Conservation (phyloP, 1,140 invertebrate genomes). For the Cotesia vestalis region DNA sequence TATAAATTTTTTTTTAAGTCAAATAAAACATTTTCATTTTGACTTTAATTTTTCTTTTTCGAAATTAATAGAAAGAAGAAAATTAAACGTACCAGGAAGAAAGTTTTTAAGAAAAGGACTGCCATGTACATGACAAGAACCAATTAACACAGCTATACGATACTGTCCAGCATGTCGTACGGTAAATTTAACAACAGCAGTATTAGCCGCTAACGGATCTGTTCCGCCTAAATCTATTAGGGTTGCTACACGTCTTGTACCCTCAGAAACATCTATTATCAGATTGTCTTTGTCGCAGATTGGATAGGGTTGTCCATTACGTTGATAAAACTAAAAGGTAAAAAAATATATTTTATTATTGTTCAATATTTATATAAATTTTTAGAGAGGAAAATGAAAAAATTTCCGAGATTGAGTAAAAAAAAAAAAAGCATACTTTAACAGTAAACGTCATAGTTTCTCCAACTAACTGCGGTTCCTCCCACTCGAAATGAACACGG, state of each 20-base stretch:
- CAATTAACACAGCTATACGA: conserved; percentile 84
- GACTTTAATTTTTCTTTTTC: too few relatives aligned
- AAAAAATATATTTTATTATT: conserved; percentile 34
- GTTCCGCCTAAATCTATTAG: conserved; percentile 85
- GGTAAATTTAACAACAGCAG: conserved; percentile 88
- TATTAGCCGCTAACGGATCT: conserved; percentile 83
- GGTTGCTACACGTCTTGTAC: conserved; percentile 82
- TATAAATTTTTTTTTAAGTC: too few relatives aligned
- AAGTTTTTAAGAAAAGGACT: conserved; percentile 75
- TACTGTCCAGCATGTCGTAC: conserved; percentile 90
- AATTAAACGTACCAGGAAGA: conserved; percentile 67
- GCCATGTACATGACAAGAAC: conserved; percentile 73
- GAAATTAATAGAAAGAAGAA: too few relatives aligned
- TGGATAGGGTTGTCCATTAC: conserved; percentile 91
- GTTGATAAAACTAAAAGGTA: conserved; percentile 81
- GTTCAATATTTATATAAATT: background rate
- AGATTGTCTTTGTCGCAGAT: conserved; percentile 91
- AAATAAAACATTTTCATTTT: too few relatives aligned
- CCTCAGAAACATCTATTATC: conserved; percentile 85
- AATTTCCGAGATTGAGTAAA: background rate
- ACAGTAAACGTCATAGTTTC: conserved; percentile 90
- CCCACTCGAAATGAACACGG: conserved; percentile 85
- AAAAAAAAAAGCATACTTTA: conserved; percentile 64
- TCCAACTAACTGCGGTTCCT: conserved; percentile 85
- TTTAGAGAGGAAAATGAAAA: conserved; percentile 24